These are phyloP conservation scores for Montipora cactus DNA, from an alignment of 64 coral and sea anemone genomes.

Conservation along the genomic window DNA sequence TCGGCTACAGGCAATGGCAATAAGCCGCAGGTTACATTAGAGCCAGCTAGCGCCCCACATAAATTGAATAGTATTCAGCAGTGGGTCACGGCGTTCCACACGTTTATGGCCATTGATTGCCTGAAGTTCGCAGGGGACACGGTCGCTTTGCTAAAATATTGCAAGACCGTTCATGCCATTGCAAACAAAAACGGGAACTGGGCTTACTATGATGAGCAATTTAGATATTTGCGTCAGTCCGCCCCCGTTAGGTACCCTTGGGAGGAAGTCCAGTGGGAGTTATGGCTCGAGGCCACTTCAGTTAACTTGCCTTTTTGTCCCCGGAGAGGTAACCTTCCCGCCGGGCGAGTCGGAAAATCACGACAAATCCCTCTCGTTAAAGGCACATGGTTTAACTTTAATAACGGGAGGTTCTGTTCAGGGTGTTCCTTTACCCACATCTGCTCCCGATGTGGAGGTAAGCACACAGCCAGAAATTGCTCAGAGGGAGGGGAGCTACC, in stretches of 20 bases:
- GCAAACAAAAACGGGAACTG: constrained; percentile 36
- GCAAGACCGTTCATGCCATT: constrained; percentile 27
- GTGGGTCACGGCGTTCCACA: constrained; percentile 24
- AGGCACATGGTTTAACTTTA: constrained; percentile 15
- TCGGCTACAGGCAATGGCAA: constrained; percentile 33
- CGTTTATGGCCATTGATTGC: constrained; percentile 37
- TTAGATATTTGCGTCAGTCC: constrained; percentile 41
- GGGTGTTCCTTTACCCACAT: constrained; percentile 28
- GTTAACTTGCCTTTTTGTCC: background rate
- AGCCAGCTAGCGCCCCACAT: background rate
- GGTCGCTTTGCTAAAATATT: constrained; percentile 33
- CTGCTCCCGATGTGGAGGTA: constrained; percentile 23
- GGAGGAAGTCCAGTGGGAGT: constrained; percentile 48
- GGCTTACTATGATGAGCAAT: constrained; percentile 37
- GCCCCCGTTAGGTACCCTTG: constrained; percentile 36
- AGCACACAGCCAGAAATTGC: background rate
- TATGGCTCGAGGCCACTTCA: constrained; percentile 46
- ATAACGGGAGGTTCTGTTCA: background rate
- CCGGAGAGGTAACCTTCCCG: background rate
- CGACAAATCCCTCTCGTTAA: background rate
- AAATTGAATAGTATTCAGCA: constrained; percentile 21
- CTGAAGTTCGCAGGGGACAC: background rate
- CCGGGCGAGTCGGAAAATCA: background rate
- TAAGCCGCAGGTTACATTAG: constrained; percentile 9
- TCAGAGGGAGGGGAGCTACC: no score